Conservation (phyloP, 2,888 invertebrate genomes). For the Hemistola chrysoprasaria region DNA sequence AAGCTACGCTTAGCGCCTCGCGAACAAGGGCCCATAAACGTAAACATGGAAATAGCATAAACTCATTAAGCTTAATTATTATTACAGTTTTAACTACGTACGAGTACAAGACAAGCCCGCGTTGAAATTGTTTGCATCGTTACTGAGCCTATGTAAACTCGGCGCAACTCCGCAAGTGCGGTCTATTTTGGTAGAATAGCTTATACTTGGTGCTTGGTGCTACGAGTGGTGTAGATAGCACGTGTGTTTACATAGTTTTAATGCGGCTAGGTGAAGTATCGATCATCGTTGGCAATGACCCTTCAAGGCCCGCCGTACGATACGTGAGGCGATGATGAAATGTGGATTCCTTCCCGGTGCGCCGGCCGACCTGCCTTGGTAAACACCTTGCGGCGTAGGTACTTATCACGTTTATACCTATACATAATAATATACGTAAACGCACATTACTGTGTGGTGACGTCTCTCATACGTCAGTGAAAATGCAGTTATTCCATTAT, state of each 20-base stretch:
- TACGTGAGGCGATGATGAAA: constrained; percentile 23
- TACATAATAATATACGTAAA: too few species aligned
- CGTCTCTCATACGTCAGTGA: too few species aligned
- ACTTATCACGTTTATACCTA: not conserved
- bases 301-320: constrained; percentile 48
- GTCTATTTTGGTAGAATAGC: constrained; percentile 14
- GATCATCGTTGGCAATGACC: constrained; percentile 65
- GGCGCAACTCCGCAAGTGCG: constrained; percentile 3
- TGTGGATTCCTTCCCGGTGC: constrained; percentile 8
- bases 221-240: constrained; percentile 9
- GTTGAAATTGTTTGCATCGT: constrained; percentile 12
- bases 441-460: constrained; percentile 3
- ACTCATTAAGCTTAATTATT: constrained; percentile 41
- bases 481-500: too few species aligned
- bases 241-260: constrained; percentile 34
- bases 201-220: too few species aligned
- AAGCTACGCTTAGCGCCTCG: constrained; percentile 33
- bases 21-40: constrained; percentile 60
- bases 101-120: constrained; percentile 7
- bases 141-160: constrained; percentile 15
- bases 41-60: constrained; percentile 54
- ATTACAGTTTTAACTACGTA: constrained; percentile 26
- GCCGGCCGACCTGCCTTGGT: constrained; percentile 7
- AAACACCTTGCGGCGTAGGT: not conserved
- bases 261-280: constrained; percentile 53